Percentiles rank a stretch among this genome's conserved stretches.
Evolutionary conservation across 2,113 vertebrate genomes (phyloP).

Genomic region (Engystomops pustulosus): DNA sequence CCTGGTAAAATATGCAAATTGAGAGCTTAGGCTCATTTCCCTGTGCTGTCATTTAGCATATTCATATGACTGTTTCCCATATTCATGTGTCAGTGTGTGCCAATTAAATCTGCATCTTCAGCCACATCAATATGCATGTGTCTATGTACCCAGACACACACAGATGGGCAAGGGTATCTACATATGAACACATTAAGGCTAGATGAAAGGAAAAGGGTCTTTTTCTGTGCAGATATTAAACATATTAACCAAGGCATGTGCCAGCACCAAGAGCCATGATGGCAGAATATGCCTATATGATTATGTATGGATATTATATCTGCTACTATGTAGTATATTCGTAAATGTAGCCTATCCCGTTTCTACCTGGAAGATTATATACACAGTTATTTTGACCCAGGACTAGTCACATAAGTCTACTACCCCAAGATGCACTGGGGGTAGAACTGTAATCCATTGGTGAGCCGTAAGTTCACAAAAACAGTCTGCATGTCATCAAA

Average conservation of each 20-base stretch:
- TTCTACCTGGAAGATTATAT: too few relatives aligned
- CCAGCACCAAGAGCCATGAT: too few relatives aligned
- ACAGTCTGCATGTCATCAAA: too few relatives aligned
- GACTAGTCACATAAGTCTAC: too few relatives aligned
- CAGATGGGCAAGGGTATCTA: constrained; percentile 37
- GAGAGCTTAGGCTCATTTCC: constrained; percentile 52
- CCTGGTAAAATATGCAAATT: constrained; percentile 55
- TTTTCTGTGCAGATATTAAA: background rate
- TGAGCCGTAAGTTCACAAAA: too few relatives aligned
- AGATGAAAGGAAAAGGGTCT: background rate
- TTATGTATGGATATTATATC: background rate
- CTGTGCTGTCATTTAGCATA: constrained; percentile 55
- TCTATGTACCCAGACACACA: constrained; percentile 42
- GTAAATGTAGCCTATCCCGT: too few relatives aligned
- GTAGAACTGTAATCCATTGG: too few relatives aligned
- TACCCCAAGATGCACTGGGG: too few relatives aligned
- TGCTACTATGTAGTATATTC: too few relatives aligned
- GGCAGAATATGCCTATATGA: background rate
- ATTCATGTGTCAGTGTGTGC: constrained; percentile 51
- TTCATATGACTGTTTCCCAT: constrained; percentile 49
- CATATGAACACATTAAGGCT: constrained; percentile 1
- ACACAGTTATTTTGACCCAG: too few relatives aligned
- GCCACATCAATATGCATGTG: constrained; percentile 47
- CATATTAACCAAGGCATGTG: background rate
- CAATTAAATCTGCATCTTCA: constrained; percentile 48